Evolutionary conservation across 2,888 invertebrate genomes (phyloP).

Genomic region (Lampropteryx suffumata): DNA sequence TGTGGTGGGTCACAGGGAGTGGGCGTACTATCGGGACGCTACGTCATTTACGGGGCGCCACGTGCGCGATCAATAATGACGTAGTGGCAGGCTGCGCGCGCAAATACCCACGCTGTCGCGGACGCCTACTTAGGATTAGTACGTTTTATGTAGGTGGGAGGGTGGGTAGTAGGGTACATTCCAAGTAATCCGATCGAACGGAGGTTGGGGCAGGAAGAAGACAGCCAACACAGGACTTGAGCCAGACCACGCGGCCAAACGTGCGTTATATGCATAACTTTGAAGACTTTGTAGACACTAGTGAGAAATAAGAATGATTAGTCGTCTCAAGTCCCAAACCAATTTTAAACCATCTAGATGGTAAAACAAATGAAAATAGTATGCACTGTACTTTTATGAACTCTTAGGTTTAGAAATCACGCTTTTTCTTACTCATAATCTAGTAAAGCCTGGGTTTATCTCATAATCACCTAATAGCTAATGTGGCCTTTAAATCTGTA

Average conservation of each 20-base stretch:
- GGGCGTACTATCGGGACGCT: slow-evolving; percentile 68
- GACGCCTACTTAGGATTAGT: slow-evolving; percentile 77
- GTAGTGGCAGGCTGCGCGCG: slow-evolving; percentile 72
- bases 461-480: no score
- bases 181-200: slow-evolving; percentile 76
- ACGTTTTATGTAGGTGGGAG: slow-evolving; percentile 71
- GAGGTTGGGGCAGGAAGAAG: slow-evolving; percentile 42
- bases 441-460: no score
- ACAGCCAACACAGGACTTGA: slow-evolving; percentile 12
- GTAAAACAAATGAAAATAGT: no score
- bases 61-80: slow-evolving; percentile 81
- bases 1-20: slow-evolving; percentile 43
- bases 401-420: no score
- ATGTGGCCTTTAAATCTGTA: no score
- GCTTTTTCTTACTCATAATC: no score
- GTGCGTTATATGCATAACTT: slow-evolving; percentile 31
- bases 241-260: slow-evolving; percentile 31
- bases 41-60: slow-evolving; percentile 81
- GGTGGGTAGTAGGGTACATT: no score
- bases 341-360: no score
- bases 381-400: no score
- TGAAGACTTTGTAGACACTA: slow-evolving; percentile 21
- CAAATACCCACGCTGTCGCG: slow-evolving; percentile 42
- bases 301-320: no score
- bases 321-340: no score